A percentile compares a stretch with the other conserved stretches of the same genome.
Conservation (phyloP, 2,113 vertebrate genomes). For the Pantherophis guttatus region DNA sequence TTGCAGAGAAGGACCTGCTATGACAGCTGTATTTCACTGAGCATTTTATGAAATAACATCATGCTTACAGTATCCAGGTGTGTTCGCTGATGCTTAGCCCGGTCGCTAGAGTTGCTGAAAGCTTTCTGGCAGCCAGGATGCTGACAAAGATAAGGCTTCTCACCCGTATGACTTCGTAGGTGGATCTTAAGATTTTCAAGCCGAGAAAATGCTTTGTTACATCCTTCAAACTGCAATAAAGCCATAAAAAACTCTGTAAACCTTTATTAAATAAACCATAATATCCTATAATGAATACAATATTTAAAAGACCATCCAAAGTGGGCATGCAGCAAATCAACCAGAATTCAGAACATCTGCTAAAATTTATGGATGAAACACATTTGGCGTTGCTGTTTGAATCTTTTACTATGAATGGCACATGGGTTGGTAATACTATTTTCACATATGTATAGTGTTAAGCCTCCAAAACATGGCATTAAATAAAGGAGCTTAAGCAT, state of each 20-base stretch:
- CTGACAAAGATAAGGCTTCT: constrained; percentile 98
- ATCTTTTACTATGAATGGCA: constrained; percentile 45
- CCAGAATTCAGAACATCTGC: constrained; percentile 63
- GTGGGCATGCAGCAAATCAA: constrained; percentile 63
- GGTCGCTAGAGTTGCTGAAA: constrained; percentile 98
- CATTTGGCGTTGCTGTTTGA: constrained; percentile 56
- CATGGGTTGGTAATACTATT: constrained; percentile 46
- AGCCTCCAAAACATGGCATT: background rate
- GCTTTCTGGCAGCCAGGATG: constrained; percentile 98
- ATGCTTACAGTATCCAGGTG: constrained; percentile 94
- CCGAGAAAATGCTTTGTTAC: constrained; percentile 97
- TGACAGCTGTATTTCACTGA: background rate
- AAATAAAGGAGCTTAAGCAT: constrained; percentile 33
- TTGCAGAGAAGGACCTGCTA: background rate
- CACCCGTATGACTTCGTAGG: constrained; percentile 95
- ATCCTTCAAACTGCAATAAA: constrained; percentile 90
- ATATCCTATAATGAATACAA: constrained; percentile 56
- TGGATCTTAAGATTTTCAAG: constrained; percentile 99
- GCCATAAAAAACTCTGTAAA: constrained; percentile 54
- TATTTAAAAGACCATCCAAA: constrained; percentile 48
- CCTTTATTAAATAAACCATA: constrained; percentile 55
- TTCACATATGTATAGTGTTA: constrained; percentile 1
- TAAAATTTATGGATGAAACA: constrained; percentile 59
- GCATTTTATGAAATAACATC: constrained; percentile 13
- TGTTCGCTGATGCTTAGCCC: constrained; percentile 96